These are phyloP conservation scores for Scatophagus argus DNA, from an alignment of 2,113 vertebrate species.

Conservation along the genomic window DNA sequence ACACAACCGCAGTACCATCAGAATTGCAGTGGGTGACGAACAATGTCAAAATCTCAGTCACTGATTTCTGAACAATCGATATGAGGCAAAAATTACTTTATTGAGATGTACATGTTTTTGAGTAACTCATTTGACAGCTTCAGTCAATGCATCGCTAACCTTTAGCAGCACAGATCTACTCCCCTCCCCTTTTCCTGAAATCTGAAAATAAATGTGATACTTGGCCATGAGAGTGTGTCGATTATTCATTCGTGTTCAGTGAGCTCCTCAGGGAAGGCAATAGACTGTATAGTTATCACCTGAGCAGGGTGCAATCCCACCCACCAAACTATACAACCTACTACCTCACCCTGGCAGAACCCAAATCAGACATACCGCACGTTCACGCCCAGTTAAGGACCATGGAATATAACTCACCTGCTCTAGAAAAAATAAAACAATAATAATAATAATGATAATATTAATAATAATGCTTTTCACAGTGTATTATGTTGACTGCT, in stretches of 20 bases:
- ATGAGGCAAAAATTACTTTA: conserved; percentile 56
- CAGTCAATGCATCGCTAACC: conserved; percentile 9
- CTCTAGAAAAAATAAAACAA: not conserved
- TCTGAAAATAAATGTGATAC: conserved; percentile 28
- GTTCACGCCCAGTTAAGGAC: not conserved
- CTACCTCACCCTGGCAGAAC: conserved; percentile 90
- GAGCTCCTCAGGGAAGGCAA: conserved; percentile 92
- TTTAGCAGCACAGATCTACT: not conserved
- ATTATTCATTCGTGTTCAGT: conserved; percentile 55
- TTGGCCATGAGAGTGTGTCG: conserved; percentile 5
- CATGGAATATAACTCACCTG: conserved; percentile 6
- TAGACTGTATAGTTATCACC: conserved; percentile 98
- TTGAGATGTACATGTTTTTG: conserved; percentile 52
- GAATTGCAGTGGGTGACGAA: not conserved
- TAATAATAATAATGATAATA: too few relatives aligned
- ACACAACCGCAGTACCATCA: conserved; percentile 2
- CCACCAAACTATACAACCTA: conserved; percentile 98
- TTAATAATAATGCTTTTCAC: conserved; percentile 11
- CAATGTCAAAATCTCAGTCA: not conserved
- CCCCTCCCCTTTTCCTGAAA: not conserved
- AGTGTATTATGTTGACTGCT: conserved; percentile 16
- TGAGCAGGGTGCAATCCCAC: conserved; percentile 90
- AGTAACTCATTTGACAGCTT: conserved; percentile 3
- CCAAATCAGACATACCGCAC: conserved; percentile 51
- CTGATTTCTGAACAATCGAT: conserved; percentile 31